Conservation (phyloP, 2,113 vertebrate species). For the Microtus ochrogaster region DNA sequence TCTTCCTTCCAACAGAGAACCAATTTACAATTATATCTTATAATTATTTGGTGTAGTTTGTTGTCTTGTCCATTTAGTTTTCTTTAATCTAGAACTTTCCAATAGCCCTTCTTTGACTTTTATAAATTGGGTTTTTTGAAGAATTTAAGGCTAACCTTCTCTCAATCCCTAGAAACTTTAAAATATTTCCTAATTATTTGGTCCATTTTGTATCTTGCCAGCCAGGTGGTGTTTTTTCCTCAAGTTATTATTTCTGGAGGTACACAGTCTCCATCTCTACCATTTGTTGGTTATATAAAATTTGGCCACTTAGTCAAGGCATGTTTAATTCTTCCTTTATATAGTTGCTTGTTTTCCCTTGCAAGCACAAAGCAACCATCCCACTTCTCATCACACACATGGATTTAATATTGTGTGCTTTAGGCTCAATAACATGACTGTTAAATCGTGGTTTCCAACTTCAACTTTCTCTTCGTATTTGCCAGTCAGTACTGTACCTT, state of each 20-base stretch:
- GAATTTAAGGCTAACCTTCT: neutral
- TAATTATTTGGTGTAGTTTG: neutral
- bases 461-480: conserved; percentile 1
- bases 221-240: neutral
- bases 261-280: neutral
- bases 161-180: neutral
- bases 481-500: conserved; percentile 1
- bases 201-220: neutral
- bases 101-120: conserved; percentile 6
- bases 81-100: conserved; percentile 7
- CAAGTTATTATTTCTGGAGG: neutral
- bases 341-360: neutral
- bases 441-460: conserved; percentile 31
- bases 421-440: neutral
- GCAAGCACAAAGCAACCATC: neutral
- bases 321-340: conserved; percentile 9
- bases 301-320: neutral
- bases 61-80: conserved; percentile 7
- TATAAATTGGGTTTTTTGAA: conserved; percentile 17
- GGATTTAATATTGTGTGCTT: neutral
- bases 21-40: conserved; percentile 3
- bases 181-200: conserved; percentile 37
- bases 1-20: neutral
- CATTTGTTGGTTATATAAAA: neutral
- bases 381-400: neutral